These are phyloP conservation scores for Malurus melanocephalus DNA, from an alignment of 2,113 vertebrate species.

Conservation along the genomic window DNA sequence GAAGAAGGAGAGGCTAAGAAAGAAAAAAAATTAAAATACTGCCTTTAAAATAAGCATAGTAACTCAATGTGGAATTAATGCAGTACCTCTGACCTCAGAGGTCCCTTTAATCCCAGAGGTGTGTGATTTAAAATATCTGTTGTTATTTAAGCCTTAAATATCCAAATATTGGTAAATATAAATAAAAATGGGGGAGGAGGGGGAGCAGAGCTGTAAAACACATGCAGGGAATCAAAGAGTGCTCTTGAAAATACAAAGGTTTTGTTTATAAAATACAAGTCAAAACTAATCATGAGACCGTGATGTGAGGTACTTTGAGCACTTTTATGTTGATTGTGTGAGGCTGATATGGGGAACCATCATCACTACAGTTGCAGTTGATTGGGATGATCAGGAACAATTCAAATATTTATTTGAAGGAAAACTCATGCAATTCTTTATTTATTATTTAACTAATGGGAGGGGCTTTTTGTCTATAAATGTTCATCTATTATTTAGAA, in stretches of 20 bases:
- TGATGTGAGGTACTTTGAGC: neutral
- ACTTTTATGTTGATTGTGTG: neutral
- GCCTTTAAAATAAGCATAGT: neutral
- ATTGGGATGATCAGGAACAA: neutral
- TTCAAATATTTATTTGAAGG: neutral
- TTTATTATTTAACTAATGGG: slow-evolving; percentile 12
- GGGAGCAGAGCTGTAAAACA: neutral
- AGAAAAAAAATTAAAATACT: neutral
- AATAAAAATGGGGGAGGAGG: neutral
- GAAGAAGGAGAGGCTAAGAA: neutral
- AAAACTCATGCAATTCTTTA: neutral
- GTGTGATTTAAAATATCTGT: neutral
- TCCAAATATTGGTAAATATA: neutral
- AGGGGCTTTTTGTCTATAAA: neutral
- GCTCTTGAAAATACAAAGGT: neutral
- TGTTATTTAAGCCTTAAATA: neutral
- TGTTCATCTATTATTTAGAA: slow-evolving; percentile 15
- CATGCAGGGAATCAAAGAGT: neutral
- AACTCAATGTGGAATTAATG: neutral
- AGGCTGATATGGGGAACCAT: neutral
- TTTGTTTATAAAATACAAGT: neutral
- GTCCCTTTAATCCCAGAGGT: neutral
- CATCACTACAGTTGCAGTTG: neutral
- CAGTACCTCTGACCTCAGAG: neutral
- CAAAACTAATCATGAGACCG: neutral